Conservation (phyloP, 2,888 invertebrate genomes). For the Diaphora mendica region DNA sequence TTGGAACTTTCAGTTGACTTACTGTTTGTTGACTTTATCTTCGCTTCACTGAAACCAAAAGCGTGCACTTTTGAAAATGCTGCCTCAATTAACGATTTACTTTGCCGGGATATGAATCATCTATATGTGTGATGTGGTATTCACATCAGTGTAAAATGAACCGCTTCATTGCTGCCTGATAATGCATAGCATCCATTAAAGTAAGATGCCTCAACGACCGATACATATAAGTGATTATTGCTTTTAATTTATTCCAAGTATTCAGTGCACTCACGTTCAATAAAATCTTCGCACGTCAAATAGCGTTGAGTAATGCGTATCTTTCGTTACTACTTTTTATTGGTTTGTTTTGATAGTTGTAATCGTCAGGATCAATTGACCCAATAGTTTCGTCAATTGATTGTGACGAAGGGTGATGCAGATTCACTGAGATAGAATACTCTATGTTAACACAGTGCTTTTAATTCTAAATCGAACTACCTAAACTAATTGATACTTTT, state of each 20-base stretch:
- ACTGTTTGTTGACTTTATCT: neutral
- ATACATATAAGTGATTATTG: conserved; percentile 1
- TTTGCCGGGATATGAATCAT: neutral
- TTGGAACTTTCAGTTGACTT: neutral
- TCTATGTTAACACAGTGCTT: neutral
- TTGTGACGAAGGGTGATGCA: neutral
- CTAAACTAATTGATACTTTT: neutral
- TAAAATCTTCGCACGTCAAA: conserved; percentile 1
- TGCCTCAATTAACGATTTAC: neutral
- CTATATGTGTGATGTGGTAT: conserved; percentile 1
- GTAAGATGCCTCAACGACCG: neutral
- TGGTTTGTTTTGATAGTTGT: conserved; percentile 1
- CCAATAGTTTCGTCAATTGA: neutral
- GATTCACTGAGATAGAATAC: neutral
- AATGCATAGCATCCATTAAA: conserved; percentile 6
- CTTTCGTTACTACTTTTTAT: conserved; percentile 3
- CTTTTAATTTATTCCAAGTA: conserved; percentile 15
- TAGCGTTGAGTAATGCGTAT: neutral
- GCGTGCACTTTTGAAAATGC: neutral
- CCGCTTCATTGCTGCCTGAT: conserved; percentile 12
- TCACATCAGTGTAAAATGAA: conserved; percentile 19
- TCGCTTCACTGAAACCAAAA: neutral
- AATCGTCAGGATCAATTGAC: neutral
- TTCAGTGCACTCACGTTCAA: conserved; percentile 15
- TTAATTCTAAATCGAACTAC: too few relatives aligned